Percentiles rank a stretch among this genome's conserved stretches.
phyloP scores from a whole-genome alignment of 2,797 vertebrate species.

The Salmo trutta region DNA sequence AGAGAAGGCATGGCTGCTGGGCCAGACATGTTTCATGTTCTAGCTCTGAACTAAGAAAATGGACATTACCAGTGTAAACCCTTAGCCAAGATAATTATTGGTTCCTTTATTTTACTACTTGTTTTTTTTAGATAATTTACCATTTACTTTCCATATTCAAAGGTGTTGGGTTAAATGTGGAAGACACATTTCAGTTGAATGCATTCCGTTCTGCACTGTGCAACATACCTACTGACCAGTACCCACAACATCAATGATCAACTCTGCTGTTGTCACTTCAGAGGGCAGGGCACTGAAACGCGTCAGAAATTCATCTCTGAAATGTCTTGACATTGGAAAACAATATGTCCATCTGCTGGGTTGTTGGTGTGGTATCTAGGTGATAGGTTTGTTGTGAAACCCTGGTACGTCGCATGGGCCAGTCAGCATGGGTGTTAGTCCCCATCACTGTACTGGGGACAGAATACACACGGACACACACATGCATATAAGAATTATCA shows the following conservation, averaged over 20 bases:
- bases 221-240: not conserved
- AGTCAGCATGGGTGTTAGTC: slow-evolving; percentile 10
- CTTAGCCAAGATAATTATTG: not conserved
- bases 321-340: not conserved
- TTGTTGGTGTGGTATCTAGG: slow-evolving; percentile 7
- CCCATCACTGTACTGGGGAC: not conserved
- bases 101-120: not conserved
- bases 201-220: not conserved
- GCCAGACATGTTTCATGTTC: too few relatives aligned
- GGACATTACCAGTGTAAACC: too few relatives aligned
- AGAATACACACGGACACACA: not conserved
- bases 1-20: too few relatives aligned
- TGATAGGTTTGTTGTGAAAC: slow-evolving; percentile 1
- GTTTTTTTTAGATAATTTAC: not conserved
- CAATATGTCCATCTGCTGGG: slow-evolving; percentile 1
- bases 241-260: not conserved
- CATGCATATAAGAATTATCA: slow-evolving; percentile 10
- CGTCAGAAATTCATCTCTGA: not conserved
- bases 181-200: too few relatives aligned
- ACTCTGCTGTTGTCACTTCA: not conserved
- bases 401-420: slow-evolving; percentile 21
- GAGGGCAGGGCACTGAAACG: not conserved
- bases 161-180: too few relatives aligned
- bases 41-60: too few relatives aligned
- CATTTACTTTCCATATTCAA: not conserved